Evolutionary conservation across 64 coral and sea anemone genomes (phyloP), one percentile per base, ranked within the genome.

Genomic region (Astreopora myriophthalma): DNA sequence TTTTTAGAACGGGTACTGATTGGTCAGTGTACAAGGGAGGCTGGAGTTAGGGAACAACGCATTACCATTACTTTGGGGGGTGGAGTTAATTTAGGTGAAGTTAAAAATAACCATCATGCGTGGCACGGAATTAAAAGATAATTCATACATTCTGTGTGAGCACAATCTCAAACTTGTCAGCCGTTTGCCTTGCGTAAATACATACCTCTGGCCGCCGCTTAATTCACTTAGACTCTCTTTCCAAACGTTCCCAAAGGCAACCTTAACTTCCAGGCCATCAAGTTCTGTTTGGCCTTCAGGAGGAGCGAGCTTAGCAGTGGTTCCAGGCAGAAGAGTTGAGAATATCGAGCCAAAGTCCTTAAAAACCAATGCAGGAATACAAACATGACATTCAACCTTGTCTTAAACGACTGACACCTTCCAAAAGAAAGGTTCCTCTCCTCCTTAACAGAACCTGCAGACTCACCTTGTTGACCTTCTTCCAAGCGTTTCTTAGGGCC

Each of bases 341-440:
- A 98, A 98, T 73, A 98, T 98, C 22, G 96, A 98, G 8, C 96
- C 96, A 90, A 98, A 98, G 69, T 98, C 96, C 96, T 98, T 8
- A 64, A 5, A 64, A n/a, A 5, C 1, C 5, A 5, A 64, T 5
- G 22, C 4, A 5, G 61, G 23, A 26, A 64, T 25, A 24, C 20
- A 24, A 25, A 25, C 3, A 24, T 64, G 23, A n/a, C 6, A 24
- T 9, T 25, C 24, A 64, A 64, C 11, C 17, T 3, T 55, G 11
- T 46, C 42, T 46, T 6, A 46, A 46, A 46, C 5, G 42, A 46
- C 42, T 55, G 49, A 16, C 13, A 24, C 5, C 22, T 5, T 64
- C 22, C 23, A 11, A 46, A 46, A 46, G 42, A 46, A 6, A 46
- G 4, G n/a, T n/a, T n/a, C n/a, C n/a, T n/a, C n/a, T n/a, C n/a